Conservation (phyloP, 1,140 invertebrate genomes). For the Wiebesia pumilae region DNA sequence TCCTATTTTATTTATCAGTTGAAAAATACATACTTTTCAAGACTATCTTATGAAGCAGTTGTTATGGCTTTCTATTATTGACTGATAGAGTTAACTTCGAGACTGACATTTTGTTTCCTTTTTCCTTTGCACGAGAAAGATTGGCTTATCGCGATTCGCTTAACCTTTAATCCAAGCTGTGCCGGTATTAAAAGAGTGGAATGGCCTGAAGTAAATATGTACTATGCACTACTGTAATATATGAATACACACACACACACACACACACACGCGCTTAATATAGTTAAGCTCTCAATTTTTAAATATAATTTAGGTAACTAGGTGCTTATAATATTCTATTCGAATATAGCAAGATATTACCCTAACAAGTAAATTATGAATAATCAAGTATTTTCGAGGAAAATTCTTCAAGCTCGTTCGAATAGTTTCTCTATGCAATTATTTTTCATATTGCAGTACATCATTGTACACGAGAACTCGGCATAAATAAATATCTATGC, state of each 20-base stretch:
- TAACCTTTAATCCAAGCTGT: conserved; percentile 22
- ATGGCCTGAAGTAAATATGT: not conserved
- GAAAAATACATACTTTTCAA: not conserved
- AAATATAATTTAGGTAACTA: not conserved
- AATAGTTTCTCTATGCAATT: not conserved
- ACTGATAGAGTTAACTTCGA: conserved; percentile 24
- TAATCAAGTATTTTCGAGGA: not conserved
- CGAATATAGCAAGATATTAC: not conserved
- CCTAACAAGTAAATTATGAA: not conserved
- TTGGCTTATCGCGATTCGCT: conserved; percentile 47
- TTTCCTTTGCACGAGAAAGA: conserved; percentile 31
- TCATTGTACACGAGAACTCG: no score
- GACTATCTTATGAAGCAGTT: not conserved
- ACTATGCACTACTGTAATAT: no score
- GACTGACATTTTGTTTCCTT: conserved; percentile 21
- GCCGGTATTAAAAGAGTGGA: conserved; percentile 26
- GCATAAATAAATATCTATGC: no score
- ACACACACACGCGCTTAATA: not conserved
- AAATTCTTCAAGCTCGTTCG: not conserved
- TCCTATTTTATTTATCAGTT: not conserved
- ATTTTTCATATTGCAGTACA: no score
- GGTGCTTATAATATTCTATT: not conserved
- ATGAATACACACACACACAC: not conserved
- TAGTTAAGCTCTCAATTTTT: not conserved
- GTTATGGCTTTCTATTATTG: not conserved